A percentile compares a stretch with the other conserved stretches of the same genome.
These are phyloP conservation scores for Tenthredo mesomela DNA, from an alignment of 2,888 invertebrate genomes.

Conservation along the genomic window DNA sequence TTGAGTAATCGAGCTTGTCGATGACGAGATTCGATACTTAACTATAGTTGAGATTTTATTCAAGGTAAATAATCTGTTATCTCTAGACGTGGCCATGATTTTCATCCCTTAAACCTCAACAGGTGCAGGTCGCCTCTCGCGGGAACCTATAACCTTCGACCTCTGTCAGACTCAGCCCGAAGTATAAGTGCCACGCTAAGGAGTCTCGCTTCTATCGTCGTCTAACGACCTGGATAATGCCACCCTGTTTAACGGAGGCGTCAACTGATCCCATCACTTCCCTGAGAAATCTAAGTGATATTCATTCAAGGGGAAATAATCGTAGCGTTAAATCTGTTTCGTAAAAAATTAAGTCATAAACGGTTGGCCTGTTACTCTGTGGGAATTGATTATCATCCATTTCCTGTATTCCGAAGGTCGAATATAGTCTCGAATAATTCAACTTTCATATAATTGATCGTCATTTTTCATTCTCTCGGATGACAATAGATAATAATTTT, in stretches of 20 bases:
- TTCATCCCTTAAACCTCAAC: not conserved
- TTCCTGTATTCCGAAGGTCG: not conserved
- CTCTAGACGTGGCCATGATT: not conserved
- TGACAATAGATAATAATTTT: not conserved
- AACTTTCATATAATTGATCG: not conserved
- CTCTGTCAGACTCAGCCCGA: conserved; percentile 24
- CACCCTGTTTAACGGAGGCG: conserved; percentile 30
- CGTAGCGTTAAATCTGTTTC: not conserved
- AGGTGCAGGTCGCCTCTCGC: not conserved
- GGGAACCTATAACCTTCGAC: conserved; percentile 23
- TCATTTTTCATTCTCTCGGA: not conserved
- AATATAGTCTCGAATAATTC: not conserved
- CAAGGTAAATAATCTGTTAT: not conserved
- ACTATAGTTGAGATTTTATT: not conserved
- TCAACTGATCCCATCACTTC: not conserved
- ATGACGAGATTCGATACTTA: not conserved
- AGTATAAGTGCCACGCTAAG: conserved; percentile 41
- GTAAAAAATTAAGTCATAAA: not conserved
- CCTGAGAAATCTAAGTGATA: conserved; percentile 12
- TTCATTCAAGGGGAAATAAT: not conserved
- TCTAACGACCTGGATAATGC: conserved; percentile 45
- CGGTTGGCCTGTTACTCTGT: not conserved
- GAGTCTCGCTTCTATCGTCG: conserved; percentile 24
- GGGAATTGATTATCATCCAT: not conserved
- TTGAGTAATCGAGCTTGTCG: not conserved